Evolutionary conservation across 1,140 invertebrate species (phyloP).

Genomic region (Aphelinus certus): DNA sequence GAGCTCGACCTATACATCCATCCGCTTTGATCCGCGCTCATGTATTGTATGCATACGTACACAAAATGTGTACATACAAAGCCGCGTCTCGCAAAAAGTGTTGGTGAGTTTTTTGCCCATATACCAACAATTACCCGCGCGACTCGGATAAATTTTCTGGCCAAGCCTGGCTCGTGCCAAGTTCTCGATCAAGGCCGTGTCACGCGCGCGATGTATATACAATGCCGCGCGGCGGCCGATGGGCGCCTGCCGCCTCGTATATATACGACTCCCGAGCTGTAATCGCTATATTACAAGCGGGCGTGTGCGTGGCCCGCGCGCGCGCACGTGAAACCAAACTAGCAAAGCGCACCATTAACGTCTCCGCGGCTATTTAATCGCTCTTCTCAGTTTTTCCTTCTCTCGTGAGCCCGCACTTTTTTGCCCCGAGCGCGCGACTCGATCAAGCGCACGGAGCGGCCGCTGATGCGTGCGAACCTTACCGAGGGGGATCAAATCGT

Average conservation of each 20-base stretch:
- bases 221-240: too few relatives aligned
- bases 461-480: too few relatives aligned
- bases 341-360: not conserved
- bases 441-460: too few relatives aligned
- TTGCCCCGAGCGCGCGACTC: too few relatives aligned
- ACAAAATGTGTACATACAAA: not conserved
- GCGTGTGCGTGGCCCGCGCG: not conserved
- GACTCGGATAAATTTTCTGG: not conserved
- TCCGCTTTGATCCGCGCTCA: too few relatives aligned
- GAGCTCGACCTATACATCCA: too few relatives aligned
- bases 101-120: not conserved
- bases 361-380: not conserved
- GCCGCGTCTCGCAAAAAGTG: not conserved
- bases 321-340: constrained; percentile 10
- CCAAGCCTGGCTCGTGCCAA: constrained; percentile 23
- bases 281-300: not conserved
- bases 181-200: constrained; percentile 51
- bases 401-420: too few relatives aligned
- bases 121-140: not conserved
- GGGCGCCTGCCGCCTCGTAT: not conserved
- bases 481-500: too few relatives aligned
- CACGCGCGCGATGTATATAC: not conserved
- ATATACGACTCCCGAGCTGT: not conserved
- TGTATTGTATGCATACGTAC: not conserved
- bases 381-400: too few relatives aligned